Conservation (phyloP, 2,113 vertebrate species). For the Oryzias celebensis region DNA sequence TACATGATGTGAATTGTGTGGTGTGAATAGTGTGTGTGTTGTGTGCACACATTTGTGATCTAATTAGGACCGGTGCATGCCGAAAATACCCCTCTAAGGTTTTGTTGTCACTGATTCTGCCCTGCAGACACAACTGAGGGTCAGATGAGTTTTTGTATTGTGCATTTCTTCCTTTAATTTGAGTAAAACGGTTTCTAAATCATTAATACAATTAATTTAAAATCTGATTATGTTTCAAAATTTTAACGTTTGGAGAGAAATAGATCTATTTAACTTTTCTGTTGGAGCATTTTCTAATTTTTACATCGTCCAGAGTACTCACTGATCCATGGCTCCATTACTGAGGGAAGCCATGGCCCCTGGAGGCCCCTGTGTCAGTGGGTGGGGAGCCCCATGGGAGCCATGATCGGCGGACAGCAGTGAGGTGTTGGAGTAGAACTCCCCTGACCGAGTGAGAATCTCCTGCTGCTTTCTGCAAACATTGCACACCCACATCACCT, state of each 20-base stretch:
- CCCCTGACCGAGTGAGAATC: slow-evolving; percentile 93
- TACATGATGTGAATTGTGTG: neutral
- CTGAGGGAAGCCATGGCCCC: slow-evolving; percentile 25
- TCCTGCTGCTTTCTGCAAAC: slow-evolving; percentile 98
- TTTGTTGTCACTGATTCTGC: neutral
- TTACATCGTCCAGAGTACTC: neutral
- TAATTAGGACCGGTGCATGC: neutral
- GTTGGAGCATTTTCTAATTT: no score
- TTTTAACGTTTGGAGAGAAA: no score
- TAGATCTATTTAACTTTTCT: no score
- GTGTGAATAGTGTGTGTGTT: neutral
- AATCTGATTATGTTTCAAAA: neutral
- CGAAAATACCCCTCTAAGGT: neutral
- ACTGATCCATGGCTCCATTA: slow-evolving; percentile 46
- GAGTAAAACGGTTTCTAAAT: neutral
- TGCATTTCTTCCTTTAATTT: neutral
- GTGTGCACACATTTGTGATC: neutral
- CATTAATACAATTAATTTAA: neutral
- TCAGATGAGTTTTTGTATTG: neutral
- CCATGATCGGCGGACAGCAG: slow-evolving; percentile 5
- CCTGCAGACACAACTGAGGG: slow-evolving; percentile 8
- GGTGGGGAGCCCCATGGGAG: slow-evolving; percentile 21
- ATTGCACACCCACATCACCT: slow-evolving; percentile 99
- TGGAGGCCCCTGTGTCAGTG: neutral
- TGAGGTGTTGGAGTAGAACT: slow-evolving; percentile 66